These are phyloP conservation scores for Pelochelys cantorii DNA, from an alignment of 2,797 vertebrate genomes.

Conservation along the genomic window DNA sequence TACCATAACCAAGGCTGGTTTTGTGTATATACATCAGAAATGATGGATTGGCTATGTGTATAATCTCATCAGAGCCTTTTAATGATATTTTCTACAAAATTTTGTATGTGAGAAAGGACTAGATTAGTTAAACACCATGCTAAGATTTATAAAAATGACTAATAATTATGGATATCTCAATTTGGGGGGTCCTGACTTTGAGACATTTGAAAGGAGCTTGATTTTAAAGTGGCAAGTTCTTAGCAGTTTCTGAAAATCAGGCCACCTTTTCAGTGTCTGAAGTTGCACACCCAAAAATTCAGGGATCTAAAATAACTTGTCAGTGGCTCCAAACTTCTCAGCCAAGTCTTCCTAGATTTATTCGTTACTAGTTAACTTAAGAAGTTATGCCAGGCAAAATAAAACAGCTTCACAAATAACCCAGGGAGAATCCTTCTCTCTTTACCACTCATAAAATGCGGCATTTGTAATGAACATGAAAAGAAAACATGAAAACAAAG, in stretches of 20 bases:
- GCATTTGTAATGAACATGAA: neutral
- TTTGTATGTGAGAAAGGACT: neutral
- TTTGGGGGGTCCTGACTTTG: neutral
- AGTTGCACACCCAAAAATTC: neutral
- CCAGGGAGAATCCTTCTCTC: neutral
- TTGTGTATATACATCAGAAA: rapidly evolving
- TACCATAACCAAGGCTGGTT: neutral
- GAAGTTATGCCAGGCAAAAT: neutral
- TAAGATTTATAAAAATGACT: neutral
- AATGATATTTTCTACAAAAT: neutral
- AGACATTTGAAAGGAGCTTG: neutral
- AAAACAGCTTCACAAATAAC: neutral
- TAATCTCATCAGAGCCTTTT: neutral
- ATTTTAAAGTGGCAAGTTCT: neutral
- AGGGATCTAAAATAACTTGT: neutral
- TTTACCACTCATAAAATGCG: neutral
- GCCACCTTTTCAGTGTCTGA: neutral
- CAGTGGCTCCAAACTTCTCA: neutral
- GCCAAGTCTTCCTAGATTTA: neutral
- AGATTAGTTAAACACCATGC: neutral
- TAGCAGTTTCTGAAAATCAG: neutral
- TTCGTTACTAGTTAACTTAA: neutral
- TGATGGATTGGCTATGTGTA: neutral
- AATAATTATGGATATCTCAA: neutral
- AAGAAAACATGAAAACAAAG: neutral